A percentile compares a stretch with the other conserved stretches of the same genome.
phyloP scores from a whole-genome alignment of 2,113 vertebrate genomes.

The Hemibagrus wyckioides region DNA sequence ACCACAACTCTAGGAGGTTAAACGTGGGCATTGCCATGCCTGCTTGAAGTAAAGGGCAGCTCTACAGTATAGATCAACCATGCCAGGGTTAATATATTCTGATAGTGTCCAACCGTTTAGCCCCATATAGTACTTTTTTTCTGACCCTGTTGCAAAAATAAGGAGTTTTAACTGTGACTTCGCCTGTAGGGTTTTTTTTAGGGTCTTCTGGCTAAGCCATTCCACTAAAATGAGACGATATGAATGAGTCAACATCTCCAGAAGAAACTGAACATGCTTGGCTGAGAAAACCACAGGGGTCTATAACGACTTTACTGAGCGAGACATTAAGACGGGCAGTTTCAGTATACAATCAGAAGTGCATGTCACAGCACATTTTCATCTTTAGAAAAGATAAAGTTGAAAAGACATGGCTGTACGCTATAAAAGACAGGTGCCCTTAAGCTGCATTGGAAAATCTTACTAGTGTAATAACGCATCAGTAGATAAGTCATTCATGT shows the following conservation, averaged over 20 bases:
- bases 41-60: conserved; percentile 62
- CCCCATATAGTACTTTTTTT: conserved; percentile 61
- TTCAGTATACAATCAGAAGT: conserved; percentile 41
- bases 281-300: conserved; percentile 65
- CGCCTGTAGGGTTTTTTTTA: conserved; percentile 63
- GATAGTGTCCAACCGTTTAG: conserved; percentile 53
- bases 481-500: neutral
- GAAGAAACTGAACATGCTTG: conserved; percentile 62
- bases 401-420: neutral
- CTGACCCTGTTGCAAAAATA: conserved; percentile 64
- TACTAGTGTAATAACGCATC: neutral
- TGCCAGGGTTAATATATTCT: conserved; percentile 59
- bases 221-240: conserved; percentile 66
- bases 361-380: conserved; percentile 6
- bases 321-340: conserved; percentile 50
- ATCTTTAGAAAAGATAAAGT: conserved; percentile 15
- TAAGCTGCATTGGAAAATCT: neutral
- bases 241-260: conserved; percentile 67
- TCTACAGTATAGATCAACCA: conserved; percentile 63
- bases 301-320: conserved; percentile 60
- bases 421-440: neutral
- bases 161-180: conserved; percentile 63
- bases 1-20: conserved; percentile 60
- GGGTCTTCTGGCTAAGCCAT: conserved; percentile 62
- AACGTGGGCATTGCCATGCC: conserved; percentile 60